phyloP scores from a whole-genome alignment of 2,113 vertebrate genomes.

The Heterochromis multidens region DNA sequence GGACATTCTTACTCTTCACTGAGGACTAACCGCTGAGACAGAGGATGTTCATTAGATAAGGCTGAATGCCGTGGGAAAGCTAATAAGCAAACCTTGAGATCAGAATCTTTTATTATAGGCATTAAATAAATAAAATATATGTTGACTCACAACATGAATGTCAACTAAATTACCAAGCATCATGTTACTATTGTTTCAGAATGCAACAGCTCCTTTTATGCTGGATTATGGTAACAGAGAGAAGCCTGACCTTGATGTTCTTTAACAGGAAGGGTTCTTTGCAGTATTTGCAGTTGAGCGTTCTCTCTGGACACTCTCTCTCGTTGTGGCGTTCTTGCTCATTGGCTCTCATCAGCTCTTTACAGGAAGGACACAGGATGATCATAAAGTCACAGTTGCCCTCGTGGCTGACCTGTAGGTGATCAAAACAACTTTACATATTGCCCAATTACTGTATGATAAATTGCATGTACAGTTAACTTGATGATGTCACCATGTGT shows the following conservation, averaged over 20 bases:
- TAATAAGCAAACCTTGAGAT: not conserved
- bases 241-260: slow-evolving; percentile 69
- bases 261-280: slow-evolving; percentile 77
- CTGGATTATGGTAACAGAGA: not conserved
- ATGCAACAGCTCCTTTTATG: not conserved
- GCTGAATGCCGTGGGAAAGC: not conserved
- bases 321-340: slow-evolving; percentile 84
- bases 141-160: not conserved
- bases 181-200: not conserved
- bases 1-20: not conserved
- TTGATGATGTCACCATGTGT: not conserved
- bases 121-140: not conserved
- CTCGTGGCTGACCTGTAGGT: slow-evolving; percentile 72
- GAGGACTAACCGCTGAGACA: not conserved
- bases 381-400: slow-evolving; percentile 80
- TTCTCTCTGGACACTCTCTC: slow-evolving; percentile 80
- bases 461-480: not conserved
- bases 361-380: slow-evolving; percentile 79
- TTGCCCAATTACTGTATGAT: not conserved
- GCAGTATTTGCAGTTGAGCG: slow-evolving; percentile 83
- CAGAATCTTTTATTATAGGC: not conserved
- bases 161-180: not conserved
- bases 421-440: not conserved
- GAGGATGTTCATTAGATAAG: not conserved
- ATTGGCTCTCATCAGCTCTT: slow-evolving; percentile 76